Percentiles rank a stretch among this genome's conserved stretches.
phyloP scores from a whole-genome alignment of 2,888 invertebrate genomes.

The Andrena camellia region DNA sequence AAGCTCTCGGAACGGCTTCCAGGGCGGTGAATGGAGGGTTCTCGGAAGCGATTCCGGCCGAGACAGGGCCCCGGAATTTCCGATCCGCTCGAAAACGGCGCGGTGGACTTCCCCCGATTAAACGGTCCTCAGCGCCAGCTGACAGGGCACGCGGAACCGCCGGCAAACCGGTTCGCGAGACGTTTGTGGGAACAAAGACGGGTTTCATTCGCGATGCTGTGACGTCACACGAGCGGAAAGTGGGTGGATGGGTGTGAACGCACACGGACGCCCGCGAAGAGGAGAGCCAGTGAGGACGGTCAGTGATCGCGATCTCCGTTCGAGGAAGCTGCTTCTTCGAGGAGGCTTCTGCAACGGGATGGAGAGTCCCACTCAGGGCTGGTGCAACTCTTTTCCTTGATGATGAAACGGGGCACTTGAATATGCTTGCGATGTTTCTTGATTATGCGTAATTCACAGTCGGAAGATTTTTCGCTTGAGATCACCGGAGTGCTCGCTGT shows the following conservation, averaged over 20 bases:
- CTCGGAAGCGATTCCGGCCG: conserved; percentile 20
- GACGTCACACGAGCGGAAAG: conserved; percentile 79
- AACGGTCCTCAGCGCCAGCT: conserved; percentile 76
- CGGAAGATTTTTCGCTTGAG: too few relatives aligned
- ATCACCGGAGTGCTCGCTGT: too few relatives aligned
- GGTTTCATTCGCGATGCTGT: conserved; percentile 77
- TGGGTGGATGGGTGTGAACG: conserved; percentile 72
- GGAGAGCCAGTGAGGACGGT: conserved; percentile 76
- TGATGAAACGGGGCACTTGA: not conserved
- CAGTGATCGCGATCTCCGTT: conserved; percentile 72
- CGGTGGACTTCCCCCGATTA: conserved; percentile 59
- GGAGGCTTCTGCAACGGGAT: conserved; percentile 12
- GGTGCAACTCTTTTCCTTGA: not conserved
- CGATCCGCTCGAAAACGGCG: conserved; percentile 55
- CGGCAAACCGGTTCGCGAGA: conserved; percentile 81
- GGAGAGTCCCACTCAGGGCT: too few relatives aligned
- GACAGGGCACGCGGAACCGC: conserved; percentile 78
- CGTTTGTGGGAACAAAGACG: conserved; percentile 83
- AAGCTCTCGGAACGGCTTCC: not conserved
- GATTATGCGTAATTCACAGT: not conserved
- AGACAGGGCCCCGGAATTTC: conserved; percentile 16
- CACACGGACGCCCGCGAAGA: conserved; percentile 29
- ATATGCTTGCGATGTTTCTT: not conserved
- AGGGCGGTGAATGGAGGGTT: conserved; percentile 47
- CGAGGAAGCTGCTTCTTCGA: conserved; percentile 26